A percentile compares a stretch with the other conserved stretches of the same genome.
Conservation (phyloP, 2,113 vertebrate species). For the Dromaius novaehollandiae region DNA sequence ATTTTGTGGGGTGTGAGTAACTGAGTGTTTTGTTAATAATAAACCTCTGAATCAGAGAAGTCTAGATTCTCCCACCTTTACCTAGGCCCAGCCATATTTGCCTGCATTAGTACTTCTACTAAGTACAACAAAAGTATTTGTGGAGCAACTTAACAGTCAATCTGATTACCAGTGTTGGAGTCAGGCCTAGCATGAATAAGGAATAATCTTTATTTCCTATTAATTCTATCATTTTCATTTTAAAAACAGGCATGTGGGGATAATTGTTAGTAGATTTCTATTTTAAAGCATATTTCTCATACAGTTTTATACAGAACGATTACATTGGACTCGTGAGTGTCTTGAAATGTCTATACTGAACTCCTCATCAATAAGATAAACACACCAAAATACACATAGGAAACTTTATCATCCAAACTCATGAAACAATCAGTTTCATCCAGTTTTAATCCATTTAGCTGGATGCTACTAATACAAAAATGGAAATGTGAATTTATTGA, state of each 20-base stretch:
- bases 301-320: background rate
- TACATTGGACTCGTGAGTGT: background rate
- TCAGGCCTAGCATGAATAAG: background rate
- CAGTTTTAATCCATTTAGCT: background rate
- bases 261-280: background rate
- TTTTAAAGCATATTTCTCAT: background rate
- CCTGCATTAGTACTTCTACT: background rate
- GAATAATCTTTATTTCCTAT: constrained; percentile 28
- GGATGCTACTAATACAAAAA: background rate
- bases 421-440: background rate
- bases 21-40: constrained; percentile 63
- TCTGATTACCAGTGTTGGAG: background rate
- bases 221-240: background rate
- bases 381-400: background rate
- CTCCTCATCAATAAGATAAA: background rate
- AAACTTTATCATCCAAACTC: background rate
- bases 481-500: background rate
- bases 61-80: background rate
- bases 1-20: constrained; percentile 16
- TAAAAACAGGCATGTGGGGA: background rate
- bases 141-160: background rate
- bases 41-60: constrained; percentile 37
- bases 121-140: background rate
- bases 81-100: background rate
- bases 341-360: background rate